Conservation (phyloP, 2,888 invertebrate species). For the Drosophila leonis region DNA sequence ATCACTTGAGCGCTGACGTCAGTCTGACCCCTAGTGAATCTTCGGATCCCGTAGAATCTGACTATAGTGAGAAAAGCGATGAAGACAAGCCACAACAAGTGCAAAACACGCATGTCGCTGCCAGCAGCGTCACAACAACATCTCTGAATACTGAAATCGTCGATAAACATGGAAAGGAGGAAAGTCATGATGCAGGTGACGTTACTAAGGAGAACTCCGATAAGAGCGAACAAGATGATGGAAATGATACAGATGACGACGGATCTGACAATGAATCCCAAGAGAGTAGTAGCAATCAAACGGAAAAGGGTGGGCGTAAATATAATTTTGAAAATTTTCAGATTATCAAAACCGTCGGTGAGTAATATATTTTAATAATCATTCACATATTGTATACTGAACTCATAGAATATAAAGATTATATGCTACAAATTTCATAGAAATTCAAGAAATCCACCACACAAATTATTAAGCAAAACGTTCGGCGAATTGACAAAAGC, state of each 20-base stretch:
- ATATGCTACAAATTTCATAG: too few relatives aligned
- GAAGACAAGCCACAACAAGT: slow-evolving; percentile 56
- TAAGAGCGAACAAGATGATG: slow-evolving; percentile 77
- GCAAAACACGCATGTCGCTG: slow-evolving; percentile 13
- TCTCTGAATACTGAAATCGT: slow-evolving; percentile 54
- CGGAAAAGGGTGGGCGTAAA: slow-evolving; percentile 86
- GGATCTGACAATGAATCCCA: slow-evolving; percentile 81
- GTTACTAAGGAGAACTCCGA: slow-evolving; percentile 75
- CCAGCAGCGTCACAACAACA: slow-evolving; percentile 47
- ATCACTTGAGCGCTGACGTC: slow-evolving; percentile 31
- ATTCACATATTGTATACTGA: too few relatives aligned
- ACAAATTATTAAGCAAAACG: too few relatives aligned
- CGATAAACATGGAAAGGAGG: slow-evolving; percentile 60
- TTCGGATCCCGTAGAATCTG: slow-evolving; percentile 85
- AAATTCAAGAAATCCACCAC: too few relatives aligned
- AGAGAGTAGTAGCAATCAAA: slow-evolving; percentile 85
- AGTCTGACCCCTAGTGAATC: slow-evolving; percentile 83
- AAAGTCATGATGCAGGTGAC: slow-evolving; percentile 69
- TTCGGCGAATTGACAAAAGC: too few relatives aligned
- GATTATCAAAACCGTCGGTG: slow-evolving; percentile 94
- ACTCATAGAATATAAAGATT: too few relatives aligned
- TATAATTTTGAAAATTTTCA: slow-evolving; percentile 92
- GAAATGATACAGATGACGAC: slow-evolving; percentile 82
- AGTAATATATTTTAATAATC: too few relatives aligned
- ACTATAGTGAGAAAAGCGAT: slow-evolving; percentile 83